Percentiles rank a stretch among this genome's conserved stretches.
Evolutionary conservation across 2,113 vertebrate species (phyloP).

Genomic region (Laterallus jamaicensis): DNA sequence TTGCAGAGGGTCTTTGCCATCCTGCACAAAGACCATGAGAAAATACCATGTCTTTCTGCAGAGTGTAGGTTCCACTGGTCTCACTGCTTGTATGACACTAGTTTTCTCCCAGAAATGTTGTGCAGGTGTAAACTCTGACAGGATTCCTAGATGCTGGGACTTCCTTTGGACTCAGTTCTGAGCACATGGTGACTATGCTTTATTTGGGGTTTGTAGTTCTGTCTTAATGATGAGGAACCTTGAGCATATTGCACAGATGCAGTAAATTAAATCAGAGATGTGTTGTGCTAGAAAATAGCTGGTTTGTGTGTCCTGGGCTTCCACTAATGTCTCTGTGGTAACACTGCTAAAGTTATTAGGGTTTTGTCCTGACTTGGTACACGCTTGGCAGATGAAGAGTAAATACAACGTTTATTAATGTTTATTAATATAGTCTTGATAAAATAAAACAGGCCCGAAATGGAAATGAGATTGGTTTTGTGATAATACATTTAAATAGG

Average conservation of each 20-base stretch:
- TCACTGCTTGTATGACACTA: rapidly evolving
- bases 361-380: not conserved
- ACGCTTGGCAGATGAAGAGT: not conserved
- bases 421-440: not conserved
- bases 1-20: not conserved
- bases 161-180: rapidly evolving
- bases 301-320: not conserved
- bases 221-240: not conserved
- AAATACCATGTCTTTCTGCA: not conserved
- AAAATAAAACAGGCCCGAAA: not conserved
- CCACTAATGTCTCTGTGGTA: not conserved
- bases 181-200: not conserved
- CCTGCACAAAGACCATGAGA: not conserved
- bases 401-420: not conserved
- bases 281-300: not conserved
- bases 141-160: not conserved
- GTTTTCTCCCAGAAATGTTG: not conserved
- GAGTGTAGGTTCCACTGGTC: too few relatives aligned
- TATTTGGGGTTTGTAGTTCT: not conserved
- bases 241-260: not conserved
- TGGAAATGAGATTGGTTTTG: not conserved
- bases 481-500: not conserved
- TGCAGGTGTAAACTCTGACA: not conserved
- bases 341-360: not conserved
- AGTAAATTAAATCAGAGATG: not conserved